Evolutionary conservation across 2,888 invertebrate genomes (phyloP), one percentile per base, ranked within the genome.

Genomic region (Drosophila longiperda): DNA sequence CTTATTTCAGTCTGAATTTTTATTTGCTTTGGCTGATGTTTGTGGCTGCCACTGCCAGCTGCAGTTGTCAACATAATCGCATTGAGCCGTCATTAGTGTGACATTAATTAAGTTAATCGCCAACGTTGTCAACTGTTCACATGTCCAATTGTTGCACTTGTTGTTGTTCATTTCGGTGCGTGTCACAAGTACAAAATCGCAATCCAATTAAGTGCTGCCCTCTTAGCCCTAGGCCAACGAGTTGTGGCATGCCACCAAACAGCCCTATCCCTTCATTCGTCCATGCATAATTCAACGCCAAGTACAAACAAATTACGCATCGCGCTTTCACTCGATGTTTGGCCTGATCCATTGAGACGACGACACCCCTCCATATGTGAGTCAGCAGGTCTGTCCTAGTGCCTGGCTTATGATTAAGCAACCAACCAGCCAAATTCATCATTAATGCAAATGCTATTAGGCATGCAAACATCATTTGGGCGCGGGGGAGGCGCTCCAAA

Each of bases 91-190:
- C 90, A 90, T 90, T 90, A 90, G 86, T 82, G 89, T 87, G 86
- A 90, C 89, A 90, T 90, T 90, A 89, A 90, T 89, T 89, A 89
- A 86, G 82, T 90, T 89, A 89, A 90, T 90, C 91, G 84, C 67
- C 73, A 9, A 6, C 57, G 52, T 42, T 75, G 75, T 59, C 64
- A 65, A 38, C 57, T 15, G 40, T 23, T 63, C 36, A 20, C 33
- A 26, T 63, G 52, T 54, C 36, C 34, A 26, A 20, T 59, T 63
- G 61, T 36, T 33, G 34, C 17, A 49, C 42, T 32, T 52, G 42
- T 60, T 58, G 55, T 50, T 68, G 60, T 74, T 76, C 45, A 64
- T 75, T 75, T 65, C 67, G 68, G 66, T 80, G 77, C 85, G 83
- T 82, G 78, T 65, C 67, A 75, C 71, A 68, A 78, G 89, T 75